Evolutionary conservation across 2,888 invertebrate species (phyloP), one percentile per base, ranked within the genome.

Genomic region (Conistra vaccinii): DNA sequence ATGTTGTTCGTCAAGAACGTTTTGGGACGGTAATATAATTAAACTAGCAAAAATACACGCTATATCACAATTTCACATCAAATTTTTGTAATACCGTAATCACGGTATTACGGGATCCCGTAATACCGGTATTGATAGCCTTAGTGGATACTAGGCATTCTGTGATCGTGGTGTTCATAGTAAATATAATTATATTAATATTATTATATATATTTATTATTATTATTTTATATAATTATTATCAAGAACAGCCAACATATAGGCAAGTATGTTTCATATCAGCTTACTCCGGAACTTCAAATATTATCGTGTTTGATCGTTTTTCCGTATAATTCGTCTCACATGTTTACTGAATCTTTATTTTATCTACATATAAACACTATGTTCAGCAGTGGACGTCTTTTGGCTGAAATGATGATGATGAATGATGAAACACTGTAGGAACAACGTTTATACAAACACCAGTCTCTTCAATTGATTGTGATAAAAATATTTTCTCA

Each of bases 401-500:
- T n/a, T n/a, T n/a, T n/a, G n/a, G n/a, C n/a, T n/a, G n/a, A n/a
- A n/a, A n/a, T n/a, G n/a, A n/a, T n/a, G n/a, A n/a, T n/a, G n/a
- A n/a, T n/a, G n/a, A n/a, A n/a, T n/a, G n/a, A n/a, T n/a, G n/a
- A n/a, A n/a, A n/a, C n/a, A n/a, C n/a, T n/a, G 39, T 42, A 32
- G 48, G 23, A 20, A 48, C 14, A 74, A 32, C n/a, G 39, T 55
- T 62, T 57, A 39, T 29, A 69, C 35, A 69, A 73, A 55, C 63
- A 65, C n/a, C 23, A 45, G 76, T 45, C 23, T 66, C 32, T 14
- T 51, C 29, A 51, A 63, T 48, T 63, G 73, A 73, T 73, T 68
- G 80, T 55, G 65, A 69, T 65, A 42, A 60, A 73, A 63, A 79
- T 73, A 78, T 78, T 60, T 78, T 66, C 61, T 72, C 42, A 39